These are phyloP conservation scores for Aphelenchoides avenae DNA, from an alignment of 1,140 invertebrate genomes.

Conservation along the genomic window DNA sequence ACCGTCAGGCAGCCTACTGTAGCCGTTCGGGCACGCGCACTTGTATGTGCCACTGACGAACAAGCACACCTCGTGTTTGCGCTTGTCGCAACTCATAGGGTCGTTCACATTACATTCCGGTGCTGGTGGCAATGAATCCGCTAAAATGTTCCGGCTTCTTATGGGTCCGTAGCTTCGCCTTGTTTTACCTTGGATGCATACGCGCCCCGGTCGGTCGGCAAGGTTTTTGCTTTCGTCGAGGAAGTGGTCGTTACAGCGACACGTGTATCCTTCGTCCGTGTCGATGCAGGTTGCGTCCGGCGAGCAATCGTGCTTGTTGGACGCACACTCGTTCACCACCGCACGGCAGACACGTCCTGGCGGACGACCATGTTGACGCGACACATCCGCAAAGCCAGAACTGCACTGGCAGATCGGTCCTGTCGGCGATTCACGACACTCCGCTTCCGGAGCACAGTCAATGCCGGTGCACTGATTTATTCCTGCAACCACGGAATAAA, in stretches of 20 bases:
- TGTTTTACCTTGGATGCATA: conserved; percentile 47
- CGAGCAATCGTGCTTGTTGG: conserved; percentile 56
- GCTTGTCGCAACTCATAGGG: conserved; percentile 57
- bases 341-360: conserved; percentile 48
- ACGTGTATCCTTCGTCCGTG: conserved; percentile 58
- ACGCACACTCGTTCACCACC: conserved; percentile 54
- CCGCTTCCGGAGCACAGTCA: conserved; percentile 58
- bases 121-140: conserved; percentile 44
- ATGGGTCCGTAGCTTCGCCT: too few relatives aligned
- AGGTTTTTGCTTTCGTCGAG: conserved; percentile 47
- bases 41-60: conserved; percentile 55
- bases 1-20: conserved; percentile 53
- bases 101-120: conserved; percentile 59
- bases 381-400: conserved; percentile 49
- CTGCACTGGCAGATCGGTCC: conserved; percentile 53
- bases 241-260: conserved; percentile 58
- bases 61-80: conserved; percentile 53
- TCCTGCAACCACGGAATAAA: conserved; percentile 17
- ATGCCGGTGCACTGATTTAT: conserved; percentile 46
- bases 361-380: conserved; percentile 51
- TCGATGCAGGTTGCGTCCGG: conserved; percentile 60
- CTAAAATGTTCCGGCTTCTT: conserved; percentile 11
- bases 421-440: conserved; percentile 47
- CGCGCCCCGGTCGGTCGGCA: conserved; percentile 42
- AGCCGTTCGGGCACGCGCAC: conserved; percentile 52